Evolutionary conservation across 2,113 vertebrate species (phyloP).

Genomic region (Hippolais icterina): DNA sequence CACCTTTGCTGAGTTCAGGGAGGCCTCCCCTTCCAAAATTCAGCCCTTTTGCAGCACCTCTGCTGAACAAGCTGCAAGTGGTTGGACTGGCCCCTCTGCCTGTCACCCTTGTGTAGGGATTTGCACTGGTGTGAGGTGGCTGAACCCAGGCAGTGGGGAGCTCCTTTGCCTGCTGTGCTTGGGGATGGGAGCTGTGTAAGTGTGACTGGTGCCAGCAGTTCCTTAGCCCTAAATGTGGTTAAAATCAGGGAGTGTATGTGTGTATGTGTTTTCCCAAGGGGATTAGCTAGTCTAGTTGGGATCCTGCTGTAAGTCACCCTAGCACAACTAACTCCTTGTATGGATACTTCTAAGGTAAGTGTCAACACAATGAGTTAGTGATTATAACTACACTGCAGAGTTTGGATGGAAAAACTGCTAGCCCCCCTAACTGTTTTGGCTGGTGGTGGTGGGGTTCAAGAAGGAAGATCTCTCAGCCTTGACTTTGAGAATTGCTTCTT

Average conservation of each 20-base stretch:
- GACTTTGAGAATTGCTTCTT: not conserved
- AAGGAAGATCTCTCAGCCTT: not conserved
- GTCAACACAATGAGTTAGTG: slow-evolving; percentile 4
- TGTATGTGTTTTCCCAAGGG: not conserved
- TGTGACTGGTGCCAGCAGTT: not conserved
- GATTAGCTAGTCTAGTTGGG: not conserved
- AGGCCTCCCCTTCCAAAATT: not conserved
- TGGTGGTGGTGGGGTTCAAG: not conserved
- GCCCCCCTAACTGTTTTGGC: not conserved
- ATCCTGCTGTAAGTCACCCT: not conserved
- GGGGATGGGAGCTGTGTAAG: not conserved
- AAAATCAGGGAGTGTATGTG: not conserved
- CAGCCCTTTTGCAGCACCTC: not conserved
- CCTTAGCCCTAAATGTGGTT: not conserved
- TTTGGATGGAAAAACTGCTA: not conserved
- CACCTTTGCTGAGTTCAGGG: not conserved
- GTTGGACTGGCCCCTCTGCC: not conserved
- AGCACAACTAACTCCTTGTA: slow-evolving; percentile 43
- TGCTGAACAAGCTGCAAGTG: not conserved
- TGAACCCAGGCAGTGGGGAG: not conserved
- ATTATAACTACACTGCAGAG: not conserved
- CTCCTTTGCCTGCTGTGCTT: not conserved
- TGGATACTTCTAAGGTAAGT: slow-evolving; percentile 48
- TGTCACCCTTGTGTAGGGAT: not conserved
- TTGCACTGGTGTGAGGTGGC: not conserved